phyloP scores from a whole-genome alignment of 2,888 invertebrate genomes.

The Meta bourneti region DNA sequence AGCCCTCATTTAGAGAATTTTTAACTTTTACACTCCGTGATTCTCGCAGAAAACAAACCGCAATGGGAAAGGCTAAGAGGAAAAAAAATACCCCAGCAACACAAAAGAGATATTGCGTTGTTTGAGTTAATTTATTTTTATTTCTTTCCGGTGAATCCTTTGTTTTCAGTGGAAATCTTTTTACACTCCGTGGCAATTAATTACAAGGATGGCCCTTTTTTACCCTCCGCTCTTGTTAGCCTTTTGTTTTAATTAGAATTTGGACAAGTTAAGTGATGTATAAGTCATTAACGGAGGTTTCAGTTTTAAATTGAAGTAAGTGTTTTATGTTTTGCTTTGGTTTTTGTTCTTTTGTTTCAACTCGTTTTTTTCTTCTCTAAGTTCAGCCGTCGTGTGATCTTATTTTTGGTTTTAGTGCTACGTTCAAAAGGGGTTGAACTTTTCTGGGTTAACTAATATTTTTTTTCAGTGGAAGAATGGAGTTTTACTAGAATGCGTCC shows the following conservation, averaged over 20 bases:
- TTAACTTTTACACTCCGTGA: constrained; percentile 54
- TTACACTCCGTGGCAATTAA: constrained; percentile 56
- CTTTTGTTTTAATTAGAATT: constrained; percentile 75
- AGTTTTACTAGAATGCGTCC: not conserved
- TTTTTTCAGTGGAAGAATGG: not conserved
- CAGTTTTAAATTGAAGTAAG: constrained; percentile 66
- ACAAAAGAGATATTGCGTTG: constrained; percentile 49
- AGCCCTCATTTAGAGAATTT: constrained; percentile 72
- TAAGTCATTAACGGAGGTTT: constrained; percentile 67
- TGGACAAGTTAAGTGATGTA: constrained; percentile 71
- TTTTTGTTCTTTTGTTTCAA: constrained; percentile 25
- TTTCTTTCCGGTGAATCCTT: constrained; percentile 44
- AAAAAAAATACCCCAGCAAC: constrained; percentile 12
- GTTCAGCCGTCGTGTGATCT: not conserved
- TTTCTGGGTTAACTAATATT: constrained; percentile 18
- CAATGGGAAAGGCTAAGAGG: constrained; percentile 36
- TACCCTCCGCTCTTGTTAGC: constrained; percentile 19
- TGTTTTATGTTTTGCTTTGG: constrained; percentile 55
- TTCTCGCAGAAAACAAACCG: constrained; percentile 70
- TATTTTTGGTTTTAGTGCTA: constrained; percentile 15
- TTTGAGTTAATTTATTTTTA: constrained; percentile 59
- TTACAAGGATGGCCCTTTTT: constrained; percentile 47
- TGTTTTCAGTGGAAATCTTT: constrained; percentile 49
- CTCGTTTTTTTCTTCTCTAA: constrained; percentile 27
- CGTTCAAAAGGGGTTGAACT: constrained; percentile 28